Evolutionary conservation across 2,797 vertebrate species (phyloP).

Genomic region (Lophius americanus): DNA sequence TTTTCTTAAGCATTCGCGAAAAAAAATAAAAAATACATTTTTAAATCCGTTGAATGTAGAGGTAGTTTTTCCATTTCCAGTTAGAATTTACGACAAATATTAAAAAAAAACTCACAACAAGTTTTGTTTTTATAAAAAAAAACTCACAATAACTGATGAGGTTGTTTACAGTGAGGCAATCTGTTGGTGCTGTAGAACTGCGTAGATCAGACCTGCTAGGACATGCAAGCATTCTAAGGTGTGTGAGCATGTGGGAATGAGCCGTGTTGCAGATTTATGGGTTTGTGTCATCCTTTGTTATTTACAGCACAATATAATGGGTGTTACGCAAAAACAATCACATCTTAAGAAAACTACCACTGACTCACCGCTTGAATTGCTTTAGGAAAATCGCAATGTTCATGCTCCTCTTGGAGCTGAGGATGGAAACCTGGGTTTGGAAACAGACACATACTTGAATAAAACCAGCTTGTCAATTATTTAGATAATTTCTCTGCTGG

Average conservation of each 20-base stretch:
- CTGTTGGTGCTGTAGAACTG: conserved; percentile 43
- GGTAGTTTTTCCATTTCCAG: conserved; percentile 19
- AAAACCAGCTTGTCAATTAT: conserved; percentile 44
- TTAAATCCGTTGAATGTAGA: too few species aligned
- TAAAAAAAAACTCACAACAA: too few species aligned
- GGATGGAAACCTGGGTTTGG: conserved; percentile 77
- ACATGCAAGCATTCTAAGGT: conserved; percentile 39
- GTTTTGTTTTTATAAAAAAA: background rate
- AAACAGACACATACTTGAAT: conserved; percentile 25
- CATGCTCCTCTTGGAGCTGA: conserved; percentile 86
- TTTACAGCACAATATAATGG: background rate
- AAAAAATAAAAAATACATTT: too few species aligned
- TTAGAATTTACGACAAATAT: conserved; percentile 13
- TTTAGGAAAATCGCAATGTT: conserved; percentile 89
- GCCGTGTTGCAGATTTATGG: conserved; percentile 14
- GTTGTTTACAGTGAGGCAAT: conserved; percentile 25
- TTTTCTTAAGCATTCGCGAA: too few species aligned
- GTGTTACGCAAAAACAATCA: conserved; percentile 32
- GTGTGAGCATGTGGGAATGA: conserved; percentile 10
- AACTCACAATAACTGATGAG: background rate
- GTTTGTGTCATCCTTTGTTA: conserved; percentile 24
- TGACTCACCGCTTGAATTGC: conserved; percentile 87
- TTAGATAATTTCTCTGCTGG: conserved; percentile 35
- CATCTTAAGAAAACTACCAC: conserved; percentile 23
- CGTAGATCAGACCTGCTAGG: conserved; percentile 42